Evolutionary conservation across 2,888 invertebrate genomes (phyloP), one percentile per base, ranked within the genome.

Genomic region (Melitaea athalia): DNA sequence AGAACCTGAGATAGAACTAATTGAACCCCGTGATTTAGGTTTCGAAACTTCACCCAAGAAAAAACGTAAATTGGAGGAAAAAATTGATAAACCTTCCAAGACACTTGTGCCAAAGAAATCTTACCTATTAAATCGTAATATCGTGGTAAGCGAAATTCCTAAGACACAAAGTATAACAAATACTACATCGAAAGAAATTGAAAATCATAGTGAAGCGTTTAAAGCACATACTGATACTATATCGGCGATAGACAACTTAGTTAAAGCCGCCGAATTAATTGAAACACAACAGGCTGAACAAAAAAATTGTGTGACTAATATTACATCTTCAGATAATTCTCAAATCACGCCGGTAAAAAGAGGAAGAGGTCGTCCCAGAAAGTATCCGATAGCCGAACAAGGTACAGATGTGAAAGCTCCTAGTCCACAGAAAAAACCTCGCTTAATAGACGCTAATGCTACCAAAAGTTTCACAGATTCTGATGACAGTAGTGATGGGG

Each of bases 191-290:
- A 83, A 79, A 70, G 83, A 86, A 47, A 70, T 79, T 3, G 50
- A 78, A 8, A 82, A 76, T 61, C 77, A 76, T 59, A 81, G 78
- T 52, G 84, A 81, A 68, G 75, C 79, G 17, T 76, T 76, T 17
- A 70, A 79, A 52, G 73, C 77, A 38, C 85, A 82, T 68, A 82
- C 83, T 47, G 80, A 84, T 76, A 70, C 87, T 6, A 88, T 86
- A 63, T 87, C 88, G n/a, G 91, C 92, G 14, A 87, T 92, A 57
- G 92, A 92, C 74, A 92, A 81, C 77, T 84, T 92, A 66, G 92
- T 92, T 0, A 91, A 91, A 83, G 92, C 92, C 53, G 92, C 92
- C 6, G 92, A 92, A 70, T 76, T 92, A 67, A 81, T 92, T 50
- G 92, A 92, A 76, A 89, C 84, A 59, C 91, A 90, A 59, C 91